Base-by-base conservation (phyloP, 1,140 invertebrate species). In the Scaptomyza pallida region DNA sequence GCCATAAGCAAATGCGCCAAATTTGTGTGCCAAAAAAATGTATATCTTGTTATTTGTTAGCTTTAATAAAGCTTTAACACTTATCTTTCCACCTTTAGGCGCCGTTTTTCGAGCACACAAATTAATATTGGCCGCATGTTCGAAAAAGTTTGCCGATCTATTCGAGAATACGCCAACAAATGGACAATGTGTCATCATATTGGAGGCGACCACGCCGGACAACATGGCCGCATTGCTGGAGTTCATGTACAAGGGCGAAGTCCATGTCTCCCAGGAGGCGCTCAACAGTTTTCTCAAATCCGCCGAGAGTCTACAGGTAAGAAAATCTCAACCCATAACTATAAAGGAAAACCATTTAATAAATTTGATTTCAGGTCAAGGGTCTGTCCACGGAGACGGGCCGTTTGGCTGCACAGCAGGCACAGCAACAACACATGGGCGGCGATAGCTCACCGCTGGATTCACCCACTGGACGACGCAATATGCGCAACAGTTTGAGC, bases 211-310 rank as follows among this genome's bases (percentile, higher is more conserved):
- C 61, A 95, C 95, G 64, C 95, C 96, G 37, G 94, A 95, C 80
- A 97, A 98, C 91, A 97, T 97, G 95, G 95, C 96, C 61, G 96
- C 96, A 5, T 93, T 98, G 43, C 93, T 98, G 56, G 96, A 98
- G 92, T 98, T 97, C 92, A 98, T 98, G 97, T 98, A 98, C 93
- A 97, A 97, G 91, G 96, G 96, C 8, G 96, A 97, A 92, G 96
- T 97, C 68, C 96, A 97, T 91, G 96, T 97, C 70, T 97, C 96
- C 77, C 96, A 97, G 92, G 96, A 97, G 91, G 95, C 95, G 65
- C 94, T 97, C 59, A 96, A 95, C 81, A 96, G 96, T 90, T 97
- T 98, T 89, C 94, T 97, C 60, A 97, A 97, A 92, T 97, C 96
- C 50, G 97, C 96, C 23, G 97, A 97, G 92, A 96, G 95, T 92